Evolutionary conservation across 2,888 invertebrate species (phyloP).

Genomic region (Boloria euphrosyne): DNA sequence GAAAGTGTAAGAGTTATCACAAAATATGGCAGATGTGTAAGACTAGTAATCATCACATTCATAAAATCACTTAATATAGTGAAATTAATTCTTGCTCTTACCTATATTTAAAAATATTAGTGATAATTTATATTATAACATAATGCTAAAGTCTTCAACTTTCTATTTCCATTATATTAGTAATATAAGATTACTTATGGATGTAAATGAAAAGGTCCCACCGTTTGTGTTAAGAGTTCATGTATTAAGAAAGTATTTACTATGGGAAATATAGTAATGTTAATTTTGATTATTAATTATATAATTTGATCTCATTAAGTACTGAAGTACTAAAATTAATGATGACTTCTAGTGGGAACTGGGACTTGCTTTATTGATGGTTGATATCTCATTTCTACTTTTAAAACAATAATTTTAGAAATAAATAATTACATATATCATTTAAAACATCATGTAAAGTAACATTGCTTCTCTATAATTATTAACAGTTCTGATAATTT

Average conservation of each 20-base stretch:
- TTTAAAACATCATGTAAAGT: background rate
- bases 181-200: background rate
- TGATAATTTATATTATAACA: conserved; percentile 10
- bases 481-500: no score
- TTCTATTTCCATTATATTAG: conserved; percentile 15
- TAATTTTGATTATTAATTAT: conserved; percentile 21
- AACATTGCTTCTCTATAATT: no score
- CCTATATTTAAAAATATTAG: conserved; percentile 12
- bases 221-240: conserved; percentile 33
- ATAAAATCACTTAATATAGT: conserved; percentile 9
- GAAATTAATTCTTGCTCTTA: background rate
- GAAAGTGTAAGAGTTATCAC: conserved; percentile 27
- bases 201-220: conserved; percentile 29
- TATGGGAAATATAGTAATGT: conserved; percentile 14
- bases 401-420: background rate
- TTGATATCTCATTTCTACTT: background rate
- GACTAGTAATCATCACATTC: conserved; percentile 15
- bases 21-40: conserved; percentile 35
- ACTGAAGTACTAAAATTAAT: conserved; percentile 18
- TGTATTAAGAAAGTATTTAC: conserved; percentile 29
- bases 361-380: conserved; percentile 9
- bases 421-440: conserved; percentile 8
- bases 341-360: conserved; percentile 20
- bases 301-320: conserved; percentile 34
- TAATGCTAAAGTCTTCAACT: conserved; percentile 10